Evolutionary conservation across 2,797 vertebrate species (phyloP).

Genomic region (Ctenopoma kingsleyae): DNA sequence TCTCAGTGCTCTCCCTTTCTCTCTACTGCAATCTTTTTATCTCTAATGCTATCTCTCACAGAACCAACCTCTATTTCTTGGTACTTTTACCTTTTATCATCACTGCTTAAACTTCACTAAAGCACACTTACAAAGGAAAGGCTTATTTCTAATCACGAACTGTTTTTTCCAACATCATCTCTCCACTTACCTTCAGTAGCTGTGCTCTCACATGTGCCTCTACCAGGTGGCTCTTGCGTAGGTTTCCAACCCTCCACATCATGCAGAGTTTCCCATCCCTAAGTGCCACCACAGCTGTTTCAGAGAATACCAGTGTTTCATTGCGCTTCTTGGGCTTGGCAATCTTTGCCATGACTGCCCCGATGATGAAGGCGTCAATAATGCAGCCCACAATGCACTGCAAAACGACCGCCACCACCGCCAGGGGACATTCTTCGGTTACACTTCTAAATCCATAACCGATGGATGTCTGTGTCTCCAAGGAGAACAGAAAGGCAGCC

Average conservation of each 20-base stretch:
- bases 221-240: slow-evolving; percentile 93
- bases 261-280: slow-evolving; percentile 92
- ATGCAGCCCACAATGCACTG: slow-evolving; percentile 96
- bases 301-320: slow-evolving; percentile 91
- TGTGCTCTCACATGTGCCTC: slow-evolving; percentile 94
- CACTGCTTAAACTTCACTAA: background rate
- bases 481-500: slow-evolving; percentile 93
- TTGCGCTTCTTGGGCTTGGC: slow-evolving; percentile 97
- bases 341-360: slow-evolving; percentile 95
- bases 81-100: slow-evolving; percentile 5
- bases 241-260: slow-evolving; percentile 95
- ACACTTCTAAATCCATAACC: slow-evolving; percentile 94
- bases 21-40: slow-evolving; percentile 49
- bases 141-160: background rate
- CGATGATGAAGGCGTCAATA: slow-evolving; percentile 95
- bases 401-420: slow-evolving; percentile 91
- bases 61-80: slow-evolving; percentile 20
- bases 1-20: slow-evolving; percentile 59
- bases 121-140: background rate
- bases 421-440: slow-evolving; percentile 93
- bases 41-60: slow-evolving; percentile 37
- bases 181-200: slow-evolving; percentile 87
- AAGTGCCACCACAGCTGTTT: slow-evolving; percentile 90
- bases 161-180: background rate
- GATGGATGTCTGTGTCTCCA: slow-evolving; percentile 92